phyloP scores from a whole-genome alignment of 2,113 vertebrate species.

The Dunckerocampus dactyliophorus region DNA sequence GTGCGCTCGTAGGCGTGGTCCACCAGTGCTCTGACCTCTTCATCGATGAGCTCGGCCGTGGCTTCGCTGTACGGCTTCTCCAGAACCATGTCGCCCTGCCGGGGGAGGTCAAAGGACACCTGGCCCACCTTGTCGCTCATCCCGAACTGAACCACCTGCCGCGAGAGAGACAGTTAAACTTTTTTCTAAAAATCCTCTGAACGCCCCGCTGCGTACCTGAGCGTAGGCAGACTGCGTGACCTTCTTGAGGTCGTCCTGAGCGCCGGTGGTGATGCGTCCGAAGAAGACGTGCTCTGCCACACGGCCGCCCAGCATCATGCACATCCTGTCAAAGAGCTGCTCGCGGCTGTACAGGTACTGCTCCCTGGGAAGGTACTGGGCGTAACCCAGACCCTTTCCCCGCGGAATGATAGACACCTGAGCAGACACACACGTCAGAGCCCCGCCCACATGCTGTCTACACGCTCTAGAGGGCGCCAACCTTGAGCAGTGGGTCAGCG shows the following conservation, averaged over 20 bases:
- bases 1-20: conserved; percentile 78
- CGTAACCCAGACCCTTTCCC: conserved; percentile 86
- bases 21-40: conserved; percentile 80
- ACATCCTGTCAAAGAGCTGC: conserved; percentile 89
- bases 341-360: conserved; percentile 87
- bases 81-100: conserved; percentile 83
- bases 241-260: conserved; percentile 86
- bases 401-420: conserved; percentile 91
- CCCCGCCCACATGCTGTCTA: not conserved
- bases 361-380: conserved; percentile 86
- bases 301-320: conserved; percentile 86
- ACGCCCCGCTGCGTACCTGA: conserved; percentile 65
- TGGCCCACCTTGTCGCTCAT: conserved; percentile 93
- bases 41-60: conserved; percentile 83
- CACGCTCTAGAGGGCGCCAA: conserved; percentile 19
- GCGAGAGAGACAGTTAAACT: conserved; percentile 58
- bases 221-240: conserved; percentile 89
- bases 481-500: conserved; percentile 89
- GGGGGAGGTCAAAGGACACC: conserved; percentile 87
- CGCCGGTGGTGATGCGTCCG: conserved; percentile 82
- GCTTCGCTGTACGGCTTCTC: conserved; percentile 90
- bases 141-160: conserved; percentile 92
- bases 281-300: conserved; percentile 88
- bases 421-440: not conserved
- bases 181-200: not conserved